phyloP scores from a whole-genome alignment of 2,797 vertebrate genomes.

The Parauchenoglanis punctatus region DNA sequence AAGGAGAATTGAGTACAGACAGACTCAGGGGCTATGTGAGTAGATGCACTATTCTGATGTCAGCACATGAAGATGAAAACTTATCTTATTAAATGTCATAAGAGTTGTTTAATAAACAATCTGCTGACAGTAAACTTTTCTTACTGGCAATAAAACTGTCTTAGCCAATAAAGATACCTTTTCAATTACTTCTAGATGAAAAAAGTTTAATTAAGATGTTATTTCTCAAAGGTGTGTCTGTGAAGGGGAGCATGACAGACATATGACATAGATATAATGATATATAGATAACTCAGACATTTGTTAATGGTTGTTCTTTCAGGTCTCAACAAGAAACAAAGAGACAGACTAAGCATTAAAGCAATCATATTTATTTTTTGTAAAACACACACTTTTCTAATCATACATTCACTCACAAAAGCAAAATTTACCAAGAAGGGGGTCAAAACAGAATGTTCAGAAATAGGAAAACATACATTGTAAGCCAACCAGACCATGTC shows the following conservation, averaged over 20 bases:
- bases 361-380: constrained; percentile 53
- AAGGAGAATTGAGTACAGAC: not conserved
- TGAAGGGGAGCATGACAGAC: not conserved
- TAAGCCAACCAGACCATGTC: constrained; percentile 62
- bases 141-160: not conserved
- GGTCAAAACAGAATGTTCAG: constrained; percentile 75
- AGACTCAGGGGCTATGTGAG: not conserved
- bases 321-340: constrained; percentile 9
- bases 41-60: not conserved
- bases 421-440: constrained; percentile 61
- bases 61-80: not conserved
- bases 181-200: not conserved
- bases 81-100: not conserved
- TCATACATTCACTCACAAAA: constrained; percentile 24
- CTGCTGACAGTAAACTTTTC: not conserved
- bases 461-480: constrained; percentile 73
- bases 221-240: not conserved
- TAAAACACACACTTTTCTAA: constrained; percentile 53
- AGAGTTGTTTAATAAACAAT: not conserved
- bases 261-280: not conserved
- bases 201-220: not conserved
- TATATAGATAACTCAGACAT: not conserved
- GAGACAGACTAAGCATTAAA: constrained; percentile 22
- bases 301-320: not conserved
- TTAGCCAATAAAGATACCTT: not conserved